These are phyloP conservation scores for Pilophorus perplexus DNA, from an alignment of 2,888 invertebrate species.

Conservation along the genomic window DNA sequence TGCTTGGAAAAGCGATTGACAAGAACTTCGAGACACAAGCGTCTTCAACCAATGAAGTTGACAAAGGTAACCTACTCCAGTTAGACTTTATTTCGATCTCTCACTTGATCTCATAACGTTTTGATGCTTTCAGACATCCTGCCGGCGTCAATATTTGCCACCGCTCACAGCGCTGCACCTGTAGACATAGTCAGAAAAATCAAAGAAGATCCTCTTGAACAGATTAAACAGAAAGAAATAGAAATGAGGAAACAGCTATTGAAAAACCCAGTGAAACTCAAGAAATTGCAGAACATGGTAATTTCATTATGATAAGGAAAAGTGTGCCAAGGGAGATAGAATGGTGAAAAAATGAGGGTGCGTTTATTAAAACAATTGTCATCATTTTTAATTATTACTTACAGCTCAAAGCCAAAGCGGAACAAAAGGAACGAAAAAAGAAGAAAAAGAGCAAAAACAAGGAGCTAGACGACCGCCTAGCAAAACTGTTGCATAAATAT, in stretches of 20 bases:
- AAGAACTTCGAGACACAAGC: slow-evolving; percentile 65
- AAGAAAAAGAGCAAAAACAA: slow-evolving; percentile 57
- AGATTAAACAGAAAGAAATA: slow-evolving; percentile 85
- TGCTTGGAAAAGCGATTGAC: slow-evolving; percentile 78
- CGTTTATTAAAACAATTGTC: too few relatives aligned
- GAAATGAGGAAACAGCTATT: slow-evolving; percentile 80
- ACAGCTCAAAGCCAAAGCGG: slow-evolving; percentile 41
- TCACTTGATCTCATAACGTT: too few relatives aligned
- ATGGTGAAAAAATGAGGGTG: too few relatives aligned
- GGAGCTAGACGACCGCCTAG: slow-evolving; percentile 52
- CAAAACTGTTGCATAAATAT: slow-evolving; percentile 53
- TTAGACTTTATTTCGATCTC: neutral
- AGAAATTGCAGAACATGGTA: slow-evolving; percentile 77
- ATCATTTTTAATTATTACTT: too few relatives aligned
- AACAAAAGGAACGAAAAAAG: slow-evolving; percentile 48
- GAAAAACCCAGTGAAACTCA: slow-evolving; percentile 88
- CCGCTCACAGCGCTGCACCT: slow-evolving; percentile 47
- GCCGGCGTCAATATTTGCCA: slow-evolving; percentile 66
- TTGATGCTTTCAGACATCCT: slow-evolving; percentile 61
- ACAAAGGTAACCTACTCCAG: slow-evolving; percentile 36
- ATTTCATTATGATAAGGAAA: too few relatives aligned
- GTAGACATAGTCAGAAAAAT: slow-evolving; percentile 62
- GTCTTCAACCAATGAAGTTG: slow-evolving; percentile 39
- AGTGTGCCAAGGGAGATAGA: too few relatives aligned
- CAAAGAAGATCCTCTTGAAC: slow-evolving; percentile 87